Conservation (phyloP, 2,888 invertebrate genomes). For the Heliconius ethilla region DNA sequence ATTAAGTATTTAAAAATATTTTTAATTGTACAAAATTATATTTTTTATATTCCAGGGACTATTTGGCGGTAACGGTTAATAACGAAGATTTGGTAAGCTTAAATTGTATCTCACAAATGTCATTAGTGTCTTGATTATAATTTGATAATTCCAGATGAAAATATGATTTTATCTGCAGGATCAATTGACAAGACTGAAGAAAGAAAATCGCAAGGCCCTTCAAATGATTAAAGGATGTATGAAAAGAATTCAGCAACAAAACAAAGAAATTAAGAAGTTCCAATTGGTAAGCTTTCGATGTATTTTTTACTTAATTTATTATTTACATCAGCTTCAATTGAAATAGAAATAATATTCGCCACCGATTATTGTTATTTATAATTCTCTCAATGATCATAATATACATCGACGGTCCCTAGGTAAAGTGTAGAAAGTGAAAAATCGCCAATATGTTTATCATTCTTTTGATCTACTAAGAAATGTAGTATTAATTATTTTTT, state of each 20-base stretch:
- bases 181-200: conserved; percentile 74
- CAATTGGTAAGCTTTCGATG: conserved; percentile 61
- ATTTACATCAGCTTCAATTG: background rate
- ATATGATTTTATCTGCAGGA: conserved; percentile 56
- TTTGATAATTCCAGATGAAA: background rate
- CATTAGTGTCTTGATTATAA: background rate
- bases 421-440: too few relatives aligned
- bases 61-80: conserved; percentile 65
- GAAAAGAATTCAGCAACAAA: conserved; percentile 79
- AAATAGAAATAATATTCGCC: background rate
- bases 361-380: background rate
- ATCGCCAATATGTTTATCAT: too few relatives aligned
- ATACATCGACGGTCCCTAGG: too few relatives aligned
- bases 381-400: too few relatives aligned
- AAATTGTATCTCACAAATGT: background rate
- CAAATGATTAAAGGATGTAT: conserved; percentile 82
- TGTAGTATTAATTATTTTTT: too few relatives aligned
- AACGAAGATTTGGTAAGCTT: conserved; percentile 67
- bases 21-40: background rate
- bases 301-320: background rate
- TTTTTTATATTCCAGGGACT: conserved; percentile 61
- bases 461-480: too few relatives aligned
- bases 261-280: conserved; percentile 75
- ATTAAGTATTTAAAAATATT: background rate
- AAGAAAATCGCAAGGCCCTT: conserved; percentile 80